Conservation (phyloP, 2,797 vertebrate species). For the Orientallactaga sibirica region DNA sequence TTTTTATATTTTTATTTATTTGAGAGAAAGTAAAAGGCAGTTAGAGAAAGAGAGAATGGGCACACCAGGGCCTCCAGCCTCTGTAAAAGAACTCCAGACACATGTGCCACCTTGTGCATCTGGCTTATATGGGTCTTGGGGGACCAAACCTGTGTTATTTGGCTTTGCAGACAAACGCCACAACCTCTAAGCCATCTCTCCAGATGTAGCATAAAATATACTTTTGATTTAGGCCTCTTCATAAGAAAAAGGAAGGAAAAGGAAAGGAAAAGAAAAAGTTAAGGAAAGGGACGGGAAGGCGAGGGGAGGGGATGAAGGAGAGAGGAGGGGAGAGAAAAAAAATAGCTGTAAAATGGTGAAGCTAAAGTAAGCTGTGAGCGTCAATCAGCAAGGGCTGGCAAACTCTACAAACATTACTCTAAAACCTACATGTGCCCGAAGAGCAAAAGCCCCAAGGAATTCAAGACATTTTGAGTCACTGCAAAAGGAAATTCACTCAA, state of each 20-base stretch:
- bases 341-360: not conserved
- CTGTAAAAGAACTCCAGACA: no score
- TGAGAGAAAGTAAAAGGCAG: no score
- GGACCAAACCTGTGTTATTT: no score
- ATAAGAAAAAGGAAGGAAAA: not conserved
- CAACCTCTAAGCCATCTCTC: no score
- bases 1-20: not conserved
- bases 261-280: no score
- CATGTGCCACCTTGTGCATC: no score
- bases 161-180: no score
- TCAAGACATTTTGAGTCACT: conserved; percentile 68
- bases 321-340: not conserved
- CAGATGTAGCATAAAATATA: conserved; percentile 46
- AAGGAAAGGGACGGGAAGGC: no score
- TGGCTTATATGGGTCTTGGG: no score
- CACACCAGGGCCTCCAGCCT: no score
- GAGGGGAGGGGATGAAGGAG: no score
- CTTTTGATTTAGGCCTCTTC: conserved; percentile 68
- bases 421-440: not conserved
- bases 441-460: conserved; percentile 21
- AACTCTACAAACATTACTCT: not conserved
- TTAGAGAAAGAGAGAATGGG: no score
- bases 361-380: conserved; percentile 35
- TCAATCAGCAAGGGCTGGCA: not conserved
- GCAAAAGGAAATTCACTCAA: conserved; percentile 69